Conservation (phyloP, 53 echinoderm and acorn worm genomes). For the Henricia sp. region DNA sequence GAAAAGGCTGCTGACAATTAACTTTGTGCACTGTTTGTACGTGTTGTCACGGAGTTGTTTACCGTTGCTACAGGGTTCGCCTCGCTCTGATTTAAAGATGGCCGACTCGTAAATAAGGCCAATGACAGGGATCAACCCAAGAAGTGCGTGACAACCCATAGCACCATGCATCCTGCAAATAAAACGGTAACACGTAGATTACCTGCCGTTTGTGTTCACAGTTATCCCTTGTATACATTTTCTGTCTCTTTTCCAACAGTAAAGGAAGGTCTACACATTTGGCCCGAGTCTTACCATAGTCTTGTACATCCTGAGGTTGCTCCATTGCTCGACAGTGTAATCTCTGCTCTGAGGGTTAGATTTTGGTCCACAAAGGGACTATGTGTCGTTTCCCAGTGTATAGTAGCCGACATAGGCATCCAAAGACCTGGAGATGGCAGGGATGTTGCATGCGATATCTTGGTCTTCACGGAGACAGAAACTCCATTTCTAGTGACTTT, state of each 20-base stretch:
- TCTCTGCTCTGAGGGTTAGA: not conserved
- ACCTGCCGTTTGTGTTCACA: too few species aligned
- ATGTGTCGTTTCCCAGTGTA: slow-evolving; percentile 27
- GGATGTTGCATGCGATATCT: slow-evolving; percentile 5
- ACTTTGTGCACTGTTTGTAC: too few species aligned
- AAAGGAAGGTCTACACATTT: slow-evolving; percentile 39
- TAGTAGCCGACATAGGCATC: slow-evolving; percentile 18
- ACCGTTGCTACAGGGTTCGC: too few species aligned
- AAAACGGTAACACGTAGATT: too few species aligned
- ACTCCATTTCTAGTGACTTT: slow-evolving; percentile 9
- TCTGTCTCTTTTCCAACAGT: not conserved
- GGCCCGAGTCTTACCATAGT: slow-evolving; percentile 29
- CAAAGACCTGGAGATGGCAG: slow-evolving; percentile 3
- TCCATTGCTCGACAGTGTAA: not conserved
- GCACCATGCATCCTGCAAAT: too few species aligned
- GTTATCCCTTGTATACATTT: too few species aligned
- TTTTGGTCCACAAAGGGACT: slow-evolving; percentile 17
- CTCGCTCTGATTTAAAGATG: too few species aligned
- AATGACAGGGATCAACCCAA: too few species aligned
- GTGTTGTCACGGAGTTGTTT: too few species aligned
- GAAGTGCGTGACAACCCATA: too few species aligned
- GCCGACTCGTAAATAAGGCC: too few species aligned
- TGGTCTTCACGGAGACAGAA: slow-evolving; percentile 27
- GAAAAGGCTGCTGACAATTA: too few species aligned
- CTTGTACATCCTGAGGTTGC: not conserved